Conservation (phyloP, 2,888 invertebrate genomes). For the Meta bourneti region DNA sequence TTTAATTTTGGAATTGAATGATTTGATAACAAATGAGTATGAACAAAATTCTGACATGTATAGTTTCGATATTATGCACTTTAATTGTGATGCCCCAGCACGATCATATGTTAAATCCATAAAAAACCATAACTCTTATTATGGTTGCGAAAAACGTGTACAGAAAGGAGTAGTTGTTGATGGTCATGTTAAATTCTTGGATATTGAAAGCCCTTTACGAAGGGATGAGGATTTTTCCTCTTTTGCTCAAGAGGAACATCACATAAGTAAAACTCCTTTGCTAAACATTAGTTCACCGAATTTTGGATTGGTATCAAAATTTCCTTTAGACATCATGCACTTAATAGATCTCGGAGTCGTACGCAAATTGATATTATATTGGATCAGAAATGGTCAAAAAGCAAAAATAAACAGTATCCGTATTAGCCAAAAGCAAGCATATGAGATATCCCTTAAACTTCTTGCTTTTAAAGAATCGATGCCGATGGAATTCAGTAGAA, state of each 20-base stretch:
- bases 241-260: no score
- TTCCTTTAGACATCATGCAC: no score
- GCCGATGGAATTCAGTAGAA: neutral
- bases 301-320: no score
- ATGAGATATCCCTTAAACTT: no score
- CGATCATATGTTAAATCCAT: slow-evolving; percentile 44
- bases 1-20: slow-evolving; percentile 7
- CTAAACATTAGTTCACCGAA: no score
- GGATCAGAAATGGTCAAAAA: neutral
- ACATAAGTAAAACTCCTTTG: no score
- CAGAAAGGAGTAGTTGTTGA: neutral
- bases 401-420: neutral
- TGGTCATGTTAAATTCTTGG: neutral
- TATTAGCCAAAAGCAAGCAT: neutral
- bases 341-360: slow-evolving; percentile 25
- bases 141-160: slow-evolving; percentile 31
- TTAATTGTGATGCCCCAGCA: no score
- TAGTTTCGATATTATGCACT: slow-evolving; percentile 23
- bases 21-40: neutral
- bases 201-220: neutral
- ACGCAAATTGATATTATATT: slow-evolving; percentile 5
- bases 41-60: neutral
- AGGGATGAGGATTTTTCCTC: no score
- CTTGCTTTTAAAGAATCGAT: neutral
- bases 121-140: slow-evolving; percentile 8